Evolutionary conservation across 1,140 invertebrate genomes (phyloP), one percentile per base, ranked within the genome.

Genomic region (Contarinia nasturtii): DNA sequence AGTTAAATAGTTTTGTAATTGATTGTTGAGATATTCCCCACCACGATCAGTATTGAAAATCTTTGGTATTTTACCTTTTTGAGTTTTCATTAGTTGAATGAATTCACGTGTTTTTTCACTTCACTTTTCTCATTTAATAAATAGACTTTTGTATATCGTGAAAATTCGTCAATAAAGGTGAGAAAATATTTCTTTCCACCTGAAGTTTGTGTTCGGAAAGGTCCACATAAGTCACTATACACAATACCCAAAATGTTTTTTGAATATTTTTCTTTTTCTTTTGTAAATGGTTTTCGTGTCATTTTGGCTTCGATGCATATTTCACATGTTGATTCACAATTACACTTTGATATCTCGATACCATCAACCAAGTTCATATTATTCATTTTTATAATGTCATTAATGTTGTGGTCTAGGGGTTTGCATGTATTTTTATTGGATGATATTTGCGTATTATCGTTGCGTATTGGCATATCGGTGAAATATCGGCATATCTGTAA

Each of bases 81-180:
- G 51, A 40, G 53, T 61, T 52, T 67, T 53, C 1, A 53, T 52
- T 38, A 57, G 49, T 37, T 49, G 50, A n/a, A 67, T 48, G 47
- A 60, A 69, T 11, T 57, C 46, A 42, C 58, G 55, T 27, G 46
- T 43, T 49, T 51, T 8, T 56, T 52, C 1, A 60, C 58, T 37
- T 70, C 56, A 48, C 54, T 69, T 70, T 11, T 43, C 34, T 53
- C 60, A n/a, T n/a, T 61, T 1, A 69, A 18, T 50, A 69, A 67
- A 44, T 65, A 61, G 2, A 66, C 51, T 7, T 15, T 50, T 18
- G 57, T 50, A 45, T 54, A 66, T 15, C 58, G 52, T 17, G 61
- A 62, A 48, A 51, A 59, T 38, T 70, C 61, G 52, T 70, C 67
- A 36, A 66, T 69, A 3, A 68, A 53, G 4, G 54, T 21, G 5